Evolutionary conservation across 2,797 vertebrate species (phyloP).

Genomic region (Fratercula arctica): DNA sequence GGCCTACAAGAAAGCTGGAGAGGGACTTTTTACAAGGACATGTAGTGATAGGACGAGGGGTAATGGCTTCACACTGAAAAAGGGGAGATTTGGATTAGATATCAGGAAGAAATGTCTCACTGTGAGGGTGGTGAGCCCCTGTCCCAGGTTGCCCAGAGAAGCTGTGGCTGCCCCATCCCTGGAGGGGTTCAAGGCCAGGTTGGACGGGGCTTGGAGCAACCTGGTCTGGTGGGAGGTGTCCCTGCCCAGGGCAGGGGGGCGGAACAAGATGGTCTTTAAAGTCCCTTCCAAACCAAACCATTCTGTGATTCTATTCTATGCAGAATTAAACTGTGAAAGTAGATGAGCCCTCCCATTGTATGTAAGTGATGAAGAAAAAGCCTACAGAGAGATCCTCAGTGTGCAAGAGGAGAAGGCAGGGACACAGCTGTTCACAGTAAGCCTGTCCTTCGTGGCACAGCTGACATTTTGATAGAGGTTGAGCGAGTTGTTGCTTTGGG

Average conservation of each 20-base stretch:
- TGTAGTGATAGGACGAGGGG: neutral
- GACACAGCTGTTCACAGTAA: neutral
- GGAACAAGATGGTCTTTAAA: neutral
- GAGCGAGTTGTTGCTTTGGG: neutral
- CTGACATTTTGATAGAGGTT: neutral
- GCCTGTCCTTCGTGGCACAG: neutral
- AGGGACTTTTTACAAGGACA: neutral
- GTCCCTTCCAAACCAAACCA: neutral
- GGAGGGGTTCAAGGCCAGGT: neutral
- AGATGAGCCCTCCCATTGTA: neutral
- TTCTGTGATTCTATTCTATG: neutral
- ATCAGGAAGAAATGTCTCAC: neutral
- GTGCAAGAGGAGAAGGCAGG: neutral
- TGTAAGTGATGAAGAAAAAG: neutral
- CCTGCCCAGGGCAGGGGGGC: neutral
- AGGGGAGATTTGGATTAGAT: neutral
- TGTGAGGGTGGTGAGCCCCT: neutral
- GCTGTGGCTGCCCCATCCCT: neutral
- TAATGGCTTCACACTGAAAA: neutral
- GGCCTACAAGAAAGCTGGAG: neutral
- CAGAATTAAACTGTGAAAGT: neutral
- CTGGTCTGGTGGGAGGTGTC: neutral
- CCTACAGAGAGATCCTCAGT: fast-evolving
- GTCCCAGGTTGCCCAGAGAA: neutral
- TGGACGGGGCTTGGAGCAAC: neutral